Conservation (phyloP, 2,888 invertebrate species). For the Ceramica pisi region DNA sequence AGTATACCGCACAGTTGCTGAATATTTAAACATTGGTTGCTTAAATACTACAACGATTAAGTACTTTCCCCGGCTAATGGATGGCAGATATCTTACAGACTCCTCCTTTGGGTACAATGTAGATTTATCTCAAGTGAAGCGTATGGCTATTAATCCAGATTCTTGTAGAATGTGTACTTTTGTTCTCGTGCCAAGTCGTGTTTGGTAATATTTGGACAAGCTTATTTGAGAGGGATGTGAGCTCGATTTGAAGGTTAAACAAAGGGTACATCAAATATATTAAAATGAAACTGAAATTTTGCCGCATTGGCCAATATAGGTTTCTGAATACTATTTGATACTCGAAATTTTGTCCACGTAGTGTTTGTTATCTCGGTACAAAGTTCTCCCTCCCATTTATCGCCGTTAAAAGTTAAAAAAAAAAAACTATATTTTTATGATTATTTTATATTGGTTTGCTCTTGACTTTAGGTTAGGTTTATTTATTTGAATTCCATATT, state of each 20-base stretch:
- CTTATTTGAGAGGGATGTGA: background rate
- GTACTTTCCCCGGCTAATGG: conserved; percentile 7
- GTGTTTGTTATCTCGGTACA: no score
- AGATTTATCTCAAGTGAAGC: conserved; percentile 1
- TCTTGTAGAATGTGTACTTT: background rate
- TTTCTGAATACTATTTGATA: background rate
- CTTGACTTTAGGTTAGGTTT: no score
- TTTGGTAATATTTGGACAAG: conserved; percentile 1
- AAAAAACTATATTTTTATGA: no score
- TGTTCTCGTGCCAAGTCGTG: conserved; percentile 9
- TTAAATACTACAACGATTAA: conserved; percentile 25
- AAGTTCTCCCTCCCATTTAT: no score
- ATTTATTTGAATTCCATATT: no score
- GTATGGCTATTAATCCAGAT: conserved; percentile 8
- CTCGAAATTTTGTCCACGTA: no score
- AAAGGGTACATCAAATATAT: no score
- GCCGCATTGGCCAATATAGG: background rate
- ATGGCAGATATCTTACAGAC: conserved; percentile 12
- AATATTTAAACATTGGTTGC: conserved; percentile 47
- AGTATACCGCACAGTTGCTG: conserved; percentile 27
- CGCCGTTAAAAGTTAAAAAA: no score
- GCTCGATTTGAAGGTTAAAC: no score
- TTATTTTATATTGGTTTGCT: no score
- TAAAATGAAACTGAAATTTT: no score
- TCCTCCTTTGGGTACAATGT: conserved; percentile 17